Percentiles rank a stretch among this genome's conserved stretches.
phyloP scores from a whole-genome alignment of 2,888 invertebrate species.

The Chloromyia formosa region DNA sequence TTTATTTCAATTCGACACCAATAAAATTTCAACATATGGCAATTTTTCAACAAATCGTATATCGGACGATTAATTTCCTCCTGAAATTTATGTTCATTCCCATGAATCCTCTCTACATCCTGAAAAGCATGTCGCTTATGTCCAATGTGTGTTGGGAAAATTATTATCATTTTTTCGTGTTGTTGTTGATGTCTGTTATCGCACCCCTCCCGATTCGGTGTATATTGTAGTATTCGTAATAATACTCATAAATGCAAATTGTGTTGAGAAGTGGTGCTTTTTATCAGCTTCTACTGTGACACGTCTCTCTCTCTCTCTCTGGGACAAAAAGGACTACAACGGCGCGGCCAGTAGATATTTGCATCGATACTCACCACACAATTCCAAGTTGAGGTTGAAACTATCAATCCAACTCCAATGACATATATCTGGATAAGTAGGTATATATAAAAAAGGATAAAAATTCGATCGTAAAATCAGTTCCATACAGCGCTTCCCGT shows the following conservation, averaged over 20 bases:
- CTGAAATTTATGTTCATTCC: slow-evolving; percentile 34
- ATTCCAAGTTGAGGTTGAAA: slow-evolving; percentile 12
- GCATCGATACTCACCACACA: not conserved
- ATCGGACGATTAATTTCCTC: slow-evolving; percentile 36
- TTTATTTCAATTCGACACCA: slow-evolving; percentile 37
- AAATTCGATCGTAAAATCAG: slow-evolving; percentile 41
- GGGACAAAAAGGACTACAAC: too few species aligned
- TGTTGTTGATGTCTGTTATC: not conserved
- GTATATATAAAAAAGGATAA: slow-evolving; percentile 11
- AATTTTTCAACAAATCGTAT: slow-evolving; percentile 30
- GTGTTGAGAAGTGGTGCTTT: slow-evolving; percentile 15
- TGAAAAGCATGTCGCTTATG: too few species aligned
- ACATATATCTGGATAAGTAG: too few species aligned
- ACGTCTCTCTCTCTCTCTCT: too few species aligned
- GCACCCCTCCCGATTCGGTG: not conserved
- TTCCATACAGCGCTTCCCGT: slow-evolving; percentile 24
- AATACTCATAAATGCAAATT: slow-evolving; percentile 32
- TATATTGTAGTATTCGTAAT: not conserved
- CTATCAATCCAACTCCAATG: slow-evolving; percentile 17
- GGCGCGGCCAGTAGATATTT: slow-evolving; percentile 24
- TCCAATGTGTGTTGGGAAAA: too few species aligned
- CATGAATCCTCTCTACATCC: not conserved
- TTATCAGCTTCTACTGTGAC: not conserved
- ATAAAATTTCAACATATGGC: slow-evolving; percentile 36
- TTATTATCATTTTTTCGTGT: too few species aligned